phyloP scores from a whole-genome alignment of 2,113 vertebrate genomes.

The Phalacrocorax carbo region DNA sequence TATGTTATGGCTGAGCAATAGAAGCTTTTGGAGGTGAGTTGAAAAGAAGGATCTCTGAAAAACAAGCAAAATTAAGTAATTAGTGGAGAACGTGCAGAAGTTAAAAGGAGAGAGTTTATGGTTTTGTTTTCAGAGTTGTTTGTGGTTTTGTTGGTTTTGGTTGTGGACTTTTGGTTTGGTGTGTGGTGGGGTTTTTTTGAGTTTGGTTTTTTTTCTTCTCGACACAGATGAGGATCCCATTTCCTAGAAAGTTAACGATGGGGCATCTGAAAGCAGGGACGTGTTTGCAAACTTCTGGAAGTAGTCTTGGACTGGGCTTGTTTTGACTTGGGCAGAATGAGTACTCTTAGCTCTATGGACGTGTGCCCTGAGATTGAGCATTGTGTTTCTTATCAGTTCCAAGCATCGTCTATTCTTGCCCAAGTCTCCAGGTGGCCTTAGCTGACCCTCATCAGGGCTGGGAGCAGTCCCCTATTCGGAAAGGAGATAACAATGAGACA shows the following conservation, averaged over 20 bases:
- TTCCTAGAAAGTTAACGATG: background rate
- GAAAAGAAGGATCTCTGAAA: background rate
- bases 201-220: background rate
- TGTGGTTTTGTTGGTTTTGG: too few relatives aligned
- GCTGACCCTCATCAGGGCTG: background rate
- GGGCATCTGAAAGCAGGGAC: background rate
- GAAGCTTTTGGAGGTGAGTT: background rate
- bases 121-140: background rate
- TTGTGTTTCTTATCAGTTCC: background rate
- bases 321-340: background rate
- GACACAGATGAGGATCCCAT: background rate
- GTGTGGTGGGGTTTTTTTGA: background rate
- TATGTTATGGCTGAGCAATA: background rate
- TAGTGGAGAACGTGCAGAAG: background rate
- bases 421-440: background rate
- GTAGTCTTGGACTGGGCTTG: background rate
- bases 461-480: background rate
- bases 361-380: background rate
- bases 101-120: background rate
- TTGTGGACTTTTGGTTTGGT: too few relatives aligned
- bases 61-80: background rate
- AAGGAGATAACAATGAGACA: rapidly evolving
- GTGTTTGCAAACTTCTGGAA: background rate
- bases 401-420: background rate
- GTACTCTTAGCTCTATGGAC: background rate